phyloP scores from a whole-genome alignment of 2,888 invertebrate genomes.

The Netelia fuscicornis region DNA sequence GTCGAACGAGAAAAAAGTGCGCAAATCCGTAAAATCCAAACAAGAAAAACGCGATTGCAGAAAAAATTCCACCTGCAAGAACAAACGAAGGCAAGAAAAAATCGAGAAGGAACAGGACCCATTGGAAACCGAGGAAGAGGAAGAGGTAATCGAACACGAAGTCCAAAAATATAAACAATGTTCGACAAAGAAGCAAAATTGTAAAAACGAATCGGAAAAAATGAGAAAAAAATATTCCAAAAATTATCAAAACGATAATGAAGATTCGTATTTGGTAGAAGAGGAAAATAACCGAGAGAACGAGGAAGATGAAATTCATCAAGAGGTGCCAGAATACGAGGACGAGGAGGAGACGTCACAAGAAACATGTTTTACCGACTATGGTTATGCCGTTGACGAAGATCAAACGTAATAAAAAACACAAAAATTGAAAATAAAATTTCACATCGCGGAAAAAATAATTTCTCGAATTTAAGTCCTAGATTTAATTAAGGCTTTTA shows the following conservation, averaged over 20 bases:
- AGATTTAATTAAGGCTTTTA: too few species aligned
- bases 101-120: slow-evolving; percentile 6
- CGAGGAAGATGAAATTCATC: slow-evolving; percentile 29
- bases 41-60: slow-evolving; percentile 26
- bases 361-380: not conserved
- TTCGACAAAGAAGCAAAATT: slow-evolving; percentile 22
- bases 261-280: slow-evolving; percentile 26
- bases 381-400: slow-evolving; percentile 10
- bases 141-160: slow-evolving; percentile 52
- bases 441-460: not conserved
- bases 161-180: slow-evolving; percentile 28
- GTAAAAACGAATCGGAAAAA: slow-evolving; percentile 20
- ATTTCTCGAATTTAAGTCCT: too few species aligned
- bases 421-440: slow-evolving; percentile 64
- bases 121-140: slow-evolving; percentile 2
- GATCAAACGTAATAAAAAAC: slow-evolving; percentile 3
- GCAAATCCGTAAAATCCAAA: not conserved
- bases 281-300: slow-evolving; percentile 31
- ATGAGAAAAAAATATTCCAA: slow-evolving; percentile 39
- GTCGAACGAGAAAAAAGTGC: slow-evolving; percentile 12
- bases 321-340: slow-evolving; percentile 3
- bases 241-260: not conserved
- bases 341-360: slow-evolving; percentile 4
- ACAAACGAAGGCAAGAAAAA: slow-evolving; percentile 49
- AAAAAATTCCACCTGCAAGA: slow-evolving; percentile 61